These are phyloP conservation scores for Drosophila borealis DNA, from an alignment of 2,888 invertebrate genomes.

Conservation along the genomic window DNA sequence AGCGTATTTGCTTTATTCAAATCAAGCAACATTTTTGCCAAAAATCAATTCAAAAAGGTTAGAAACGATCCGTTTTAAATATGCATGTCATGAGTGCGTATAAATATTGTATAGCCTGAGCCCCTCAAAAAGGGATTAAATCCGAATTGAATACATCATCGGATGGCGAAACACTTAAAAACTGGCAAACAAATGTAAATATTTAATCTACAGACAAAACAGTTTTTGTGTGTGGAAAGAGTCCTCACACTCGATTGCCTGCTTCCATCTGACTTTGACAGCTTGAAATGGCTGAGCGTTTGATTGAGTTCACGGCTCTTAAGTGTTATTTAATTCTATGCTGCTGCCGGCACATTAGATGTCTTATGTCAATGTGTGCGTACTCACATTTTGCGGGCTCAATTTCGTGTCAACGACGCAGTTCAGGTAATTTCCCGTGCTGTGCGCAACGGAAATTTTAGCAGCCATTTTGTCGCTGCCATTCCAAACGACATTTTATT, in stretches of 20 bases:
- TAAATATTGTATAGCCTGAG: slow-evolving; percentile 50
- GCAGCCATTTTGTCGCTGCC: slow-evolving; percentile 73
- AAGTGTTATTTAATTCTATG: slow-evolving; percentile 52
- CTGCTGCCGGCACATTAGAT: slow-evolving; percentile 10
- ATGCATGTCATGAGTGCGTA: slow-evolving; percentile 56
- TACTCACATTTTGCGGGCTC: slow-evolving; percentile 46
- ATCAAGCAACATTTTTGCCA: slow-evolving; percentile 56
- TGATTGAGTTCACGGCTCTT: slow-evolving; percentile 43
- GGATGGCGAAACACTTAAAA: slow-evolving; percentile 51
- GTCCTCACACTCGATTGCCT: not conserved
- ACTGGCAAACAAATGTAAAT: slow-evolving; percentile 66
- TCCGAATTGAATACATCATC: slow-evolving; percentile 62
- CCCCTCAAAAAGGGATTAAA: slow-evolving; percentile 39
- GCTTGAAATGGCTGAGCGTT: slow-evolving; percentile 51
- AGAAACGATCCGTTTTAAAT: slow-evolving; percentile 45
- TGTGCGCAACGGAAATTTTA: slow-evolving; percentile 61
- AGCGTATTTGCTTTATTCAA: slow-evolving; percentile 56
- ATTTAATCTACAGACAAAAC: slow-evolving; percentile 27
- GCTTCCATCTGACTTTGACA: slow-evolving; percentile 49
- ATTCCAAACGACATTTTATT: slow-evolving; percentile 73
- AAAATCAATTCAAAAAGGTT: slow-evolving; percentile 70
- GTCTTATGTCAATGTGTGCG: slow-evolving; percentile 51
- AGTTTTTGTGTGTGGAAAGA: not conserved
- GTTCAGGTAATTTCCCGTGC: slow-evolving; percentile 71
- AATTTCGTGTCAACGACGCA: slow-evolving; percentile 74